Percentiles rank a stretch among this genome's conserved stretches.
phyloP scores from a whole-genome alignment of 2,113 vertebrate genomes.

The Antennarius striatus region DNA sequence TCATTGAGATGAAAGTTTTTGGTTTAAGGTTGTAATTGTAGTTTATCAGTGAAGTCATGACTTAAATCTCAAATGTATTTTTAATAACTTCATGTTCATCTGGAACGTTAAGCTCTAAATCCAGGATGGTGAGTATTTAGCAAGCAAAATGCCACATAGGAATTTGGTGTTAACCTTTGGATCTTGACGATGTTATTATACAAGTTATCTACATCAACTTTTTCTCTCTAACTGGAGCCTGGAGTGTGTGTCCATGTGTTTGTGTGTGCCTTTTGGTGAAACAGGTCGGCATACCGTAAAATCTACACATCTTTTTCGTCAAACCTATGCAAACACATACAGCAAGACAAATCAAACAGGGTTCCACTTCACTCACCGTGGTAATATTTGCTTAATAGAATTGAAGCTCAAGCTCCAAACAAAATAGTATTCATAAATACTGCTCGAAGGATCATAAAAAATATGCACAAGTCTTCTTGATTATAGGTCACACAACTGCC shows the following conservation, averaged over 20 bases:
- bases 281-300: conserved; percentile 13
- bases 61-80: conserved; percentile 55
- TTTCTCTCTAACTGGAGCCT: neutral
- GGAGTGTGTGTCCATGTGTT: neutral
- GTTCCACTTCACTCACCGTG: neutral
- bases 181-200: conserved; percentile 64
- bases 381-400: too few relatives aligned
- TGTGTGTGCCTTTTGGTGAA: conserved; percentile 2
- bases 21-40: conserved; percentile 65
- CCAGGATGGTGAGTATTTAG: conserved; percentile 67
- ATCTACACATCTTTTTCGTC: conserved; percentile 2
- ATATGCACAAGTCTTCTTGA: too few relatives aligned
- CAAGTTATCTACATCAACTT: conserved; percentile 44
- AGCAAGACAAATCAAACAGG: conserved; percentile 4
- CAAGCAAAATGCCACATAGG: conserved; percentile 72
- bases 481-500: too few relatives aligned
- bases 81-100: conserved; percentile 63
- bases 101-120: conserved; percentile 67
- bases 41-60: conserved; percentile 52
- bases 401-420: too few relatives aligned
- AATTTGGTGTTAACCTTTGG: conserved; percentile 66
- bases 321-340: neutral
- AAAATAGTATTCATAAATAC: too few relatives aligned
- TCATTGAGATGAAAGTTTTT: conserved; percentile 74
- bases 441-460: too few relatives aligned